Conservation (phyloP, 2,797 vertebrate genomes). For the Hafferia zeledoni region DNA sequence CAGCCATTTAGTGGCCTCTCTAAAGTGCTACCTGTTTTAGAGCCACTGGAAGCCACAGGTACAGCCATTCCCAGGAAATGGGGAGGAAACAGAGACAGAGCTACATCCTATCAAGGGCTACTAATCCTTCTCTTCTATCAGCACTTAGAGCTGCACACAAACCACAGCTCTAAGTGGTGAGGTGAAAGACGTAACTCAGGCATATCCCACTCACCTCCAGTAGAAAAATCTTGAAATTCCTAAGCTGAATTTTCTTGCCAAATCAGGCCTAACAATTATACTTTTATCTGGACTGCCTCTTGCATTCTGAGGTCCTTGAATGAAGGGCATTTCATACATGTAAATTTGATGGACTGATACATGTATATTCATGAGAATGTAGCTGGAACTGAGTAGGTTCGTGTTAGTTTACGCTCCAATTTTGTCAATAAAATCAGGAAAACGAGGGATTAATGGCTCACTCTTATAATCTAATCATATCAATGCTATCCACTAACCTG, state of each 20-base stretch:
- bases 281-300: slow-evolving; percentile 43
- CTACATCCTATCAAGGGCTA: not conserved
- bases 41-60: not conserved
- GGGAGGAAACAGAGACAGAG: not conserved
- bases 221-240: not conserved
- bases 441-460: slow-evolving; percentile 11
- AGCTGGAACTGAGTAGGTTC: slow-evolving; percentile 48
- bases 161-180: not conserved
- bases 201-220: not conserved
- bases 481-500: not conserved
- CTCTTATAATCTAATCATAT: slow-evolving; percentile 32
- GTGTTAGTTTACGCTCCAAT: slow-evolving; percentile 51
- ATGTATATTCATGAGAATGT: slow-evolving; percentile 67
- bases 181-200: not conserved
- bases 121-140: not conserved
- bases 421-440: slow-evolving; percentile 60
- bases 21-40: not conserved
- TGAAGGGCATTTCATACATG: slow-evolving; percentile 53
- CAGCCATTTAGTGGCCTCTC: not conserved
- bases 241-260: not conserved
- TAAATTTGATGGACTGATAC: slow-evolving; percentile 55
- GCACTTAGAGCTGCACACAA: not conserved
- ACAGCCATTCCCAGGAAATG: not conserved
- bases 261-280: slow-evolving; percentile 17
- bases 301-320: slow-evolving; percentile 50